A percentile compares a stretch with the other conserved stretches of the same genome.
These are phyloP conservation scores for Actenoides lindsayi DNA, from an alignment of 2,113 vertebrate genomes.

Conservation along the genomic window DNA sequence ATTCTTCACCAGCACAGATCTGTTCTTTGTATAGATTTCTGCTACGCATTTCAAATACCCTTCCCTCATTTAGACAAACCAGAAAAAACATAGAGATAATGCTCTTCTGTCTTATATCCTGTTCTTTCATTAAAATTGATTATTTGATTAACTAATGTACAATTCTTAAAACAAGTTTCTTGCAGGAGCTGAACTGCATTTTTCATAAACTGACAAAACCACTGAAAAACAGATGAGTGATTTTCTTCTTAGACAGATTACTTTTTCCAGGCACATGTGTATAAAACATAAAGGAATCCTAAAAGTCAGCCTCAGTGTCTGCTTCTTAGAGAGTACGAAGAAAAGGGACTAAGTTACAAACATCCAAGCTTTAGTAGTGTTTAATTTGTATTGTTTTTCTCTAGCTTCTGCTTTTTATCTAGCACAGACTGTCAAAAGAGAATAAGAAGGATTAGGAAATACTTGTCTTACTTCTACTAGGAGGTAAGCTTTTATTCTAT, in stretches of 20 bases:
- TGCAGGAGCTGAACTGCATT: not conserved
- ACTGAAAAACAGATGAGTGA: not conserved
- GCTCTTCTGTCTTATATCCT: not conserved
- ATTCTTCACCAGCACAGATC: not conserved
- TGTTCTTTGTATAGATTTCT: not conserved
- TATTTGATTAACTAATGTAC: not conserved
- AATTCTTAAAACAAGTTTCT: not conserved
- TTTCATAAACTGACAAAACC: not conserved
- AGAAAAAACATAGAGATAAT: not conserved
- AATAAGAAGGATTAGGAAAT: not conserved
- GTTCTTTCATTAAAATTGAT: not conserved
- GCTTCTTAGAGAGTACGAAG: not conserved
- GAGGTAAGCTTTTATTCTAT: not conserved
- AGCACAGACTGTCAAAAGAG: not conserved
- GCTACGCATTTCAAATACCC: not conserved
- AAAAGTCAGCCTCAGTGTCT: not conserved
- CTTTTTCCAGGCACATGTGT: not conserved
- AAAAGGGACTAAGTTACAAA: not conserved
- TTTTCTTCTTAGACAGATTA: not conserved
- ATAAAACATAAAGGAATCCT: not conserved
- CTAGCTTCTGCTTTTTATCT: not conserved
- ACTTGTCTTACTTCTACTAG: not conserved
- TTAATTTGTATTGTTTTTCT: not conserved
- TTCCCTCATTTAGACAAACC: not conserved
- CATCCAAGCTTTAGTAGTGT: not conserved